phyloP scores from a whole-genome alignment of 1,140 invertebrate genomes.

The Saxidomus purpurata region DNA sequence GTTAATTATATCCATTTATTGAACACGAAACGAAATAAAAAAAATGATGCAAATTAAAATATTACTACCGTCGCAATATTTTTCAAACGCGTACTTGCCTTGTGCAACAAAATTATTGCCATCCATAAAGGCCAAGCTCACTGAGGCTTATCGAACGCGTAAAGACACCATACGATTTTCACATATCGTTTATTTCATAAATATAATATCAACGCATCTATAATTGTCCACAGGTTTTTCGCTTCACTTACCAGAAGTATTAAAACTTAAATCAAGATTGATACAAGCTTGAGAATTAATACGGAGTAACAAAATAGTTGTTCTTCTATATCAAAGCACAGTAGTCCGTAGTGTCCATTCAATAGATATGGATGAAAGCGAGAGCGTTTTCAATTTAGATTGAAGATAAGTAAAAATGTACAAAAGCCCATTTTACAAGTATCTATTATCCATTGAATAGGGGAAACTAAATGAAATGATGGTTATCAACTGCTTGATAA shows the following conservation, averaged over 20 bases:
- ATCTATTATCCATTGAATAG: background rate
- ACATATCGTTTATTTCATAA: conserved; percentile 12
- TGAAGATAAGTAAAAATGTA: background rate
- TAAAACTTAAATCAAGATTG: conserved; percentile 30
- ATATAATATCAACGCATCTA: conserved; percentile 19
- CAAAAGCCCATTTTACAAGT: background rate
- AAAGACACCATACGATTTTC: background rate
- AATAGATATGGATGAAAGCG: background rate
- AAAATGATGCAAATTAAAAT: background rate
- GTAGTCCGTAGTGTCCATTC: background rate
- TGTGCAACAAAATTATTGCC: background rate
- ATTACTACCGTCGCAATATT: background rate
- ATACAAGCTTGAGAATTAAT: conserved; percentile 11
- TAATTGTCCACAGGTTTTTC: conserved; percentile 13
- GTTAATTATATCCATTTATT: background rate
- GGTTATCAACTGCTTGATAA: background rate
- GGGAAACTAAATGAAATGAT: background rate
- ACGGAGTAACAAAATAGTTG: background rate
- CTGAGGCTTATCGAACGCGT: background rate
- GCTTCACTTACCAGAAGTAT: background rate
- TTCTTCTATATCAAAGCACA: background rate
- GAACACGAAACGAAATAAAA: background rate
- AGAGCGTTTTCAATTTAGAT: background rate
- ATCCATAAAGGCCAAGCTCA: background rate
- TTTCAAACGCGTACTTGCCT: background rate